Conservation (phyloP, 2,797 vertebrate species). For the Helarctos malayanus region DNA sequence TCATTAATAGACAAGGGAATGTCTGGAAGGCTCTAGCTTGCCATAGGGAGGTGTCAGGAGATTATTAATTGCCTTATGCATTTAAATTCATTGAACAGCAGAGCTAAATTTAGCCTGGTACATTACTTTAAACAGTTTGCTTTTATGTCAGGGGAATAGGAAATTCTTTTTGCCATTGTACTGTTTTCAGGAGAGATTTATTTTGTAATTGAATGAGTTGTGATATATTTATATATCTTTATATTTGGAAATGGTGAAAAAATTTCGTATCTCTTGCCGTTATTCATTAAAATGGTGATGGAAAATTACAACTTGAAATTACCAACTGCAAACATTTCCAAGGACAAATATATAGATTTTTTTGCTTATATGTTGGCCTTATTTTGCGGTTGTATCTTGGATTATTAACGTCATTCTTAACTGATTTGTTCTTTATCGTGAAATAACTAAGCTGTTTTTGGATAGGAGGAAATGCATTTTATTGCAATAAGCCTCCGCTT, state of each 20-base stretch:
- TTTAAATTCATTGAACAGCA: constrained; percentile 72
- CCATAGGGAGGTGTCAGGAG: constrained; percentile 14
- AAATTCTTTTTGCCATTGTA: constrained; percentile 57
- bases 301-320: constrained; percentile 52
- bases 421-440: not conserved
- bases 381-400: not conserved
- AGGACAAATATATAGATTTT: not conserved
- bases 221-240: constrained; percentile 62
- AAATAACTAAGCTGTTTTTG: constrained; percentile 12
- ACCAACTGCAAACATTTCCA: not conserved
- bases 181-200: constrained; percentile 59
- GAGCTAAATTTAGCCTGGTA: constrained; percentile 61
- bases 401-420: constrained; percentile 39
- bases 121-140: constrained; percentile 45
- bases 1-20: not conserved
- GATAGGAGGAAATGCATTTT: constrained; percentile 43
- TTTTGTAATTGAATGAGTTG: constrained; percentile 71
- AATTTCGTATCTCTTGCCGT: not conserved
- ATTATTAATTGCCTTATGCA: constrained; percentile 72
- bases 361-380: constrained; percentile 16
- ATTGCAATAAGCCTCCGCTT: not conserved
- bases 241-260: constrained; percentile 32
- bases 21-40: constrained; percentile 39
- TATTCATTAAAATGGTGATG: constrained; percentile 46
- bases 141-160: constrained; percentile 54